Conservation (phyloP, 2,797 vertebrate species). For the Furcifer pardalis region DNA sequence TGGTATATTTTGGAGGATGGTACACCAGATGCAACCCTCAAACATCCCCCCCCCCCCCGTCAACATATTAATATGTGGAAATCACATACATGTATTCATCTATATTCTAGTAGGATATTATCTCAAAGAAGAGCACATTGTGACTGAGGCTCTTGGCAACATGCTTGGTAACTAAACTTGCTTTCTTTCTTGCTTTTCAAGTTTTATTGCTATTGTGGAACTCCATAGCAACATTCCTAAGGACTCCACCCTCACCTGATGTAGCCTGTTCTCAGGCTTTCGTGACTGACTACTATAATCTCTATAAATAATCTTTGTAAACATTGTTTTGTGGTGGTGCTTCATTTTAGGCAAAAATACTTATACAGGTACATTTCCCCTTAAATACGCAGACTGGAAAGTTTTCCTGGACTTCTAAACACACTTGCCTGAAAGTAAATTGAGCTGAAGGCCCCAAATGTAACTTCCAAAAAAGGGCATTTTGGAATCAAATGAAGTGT, state of each 20-base stretch:
- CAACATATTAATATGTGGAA: not conserved
- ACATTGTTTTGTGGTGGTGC: slow-evolving; percentile 6
- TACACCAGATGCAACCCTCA: no score
- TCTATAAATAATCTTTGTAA: slow-evolving; percentile 16
- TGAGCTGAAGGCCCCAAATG: not conserved
- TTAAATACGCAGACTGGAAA: not conserved
- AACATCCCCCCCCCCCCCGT: no score
- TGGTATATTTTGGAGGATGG: no score
- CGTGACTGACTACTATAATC: not conserved
- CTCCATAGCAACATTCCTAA: not conserved
- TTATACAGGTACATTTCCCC: no score
- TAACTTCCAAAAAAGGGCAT: not conserved
- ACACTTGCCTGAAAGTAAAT: not conserved
- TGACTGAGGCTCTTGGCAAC: not conserved
- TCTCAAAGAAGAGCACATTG: not conserved
- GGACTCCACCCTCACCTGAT: not conserved
- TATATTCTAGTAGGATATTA: not conserved
- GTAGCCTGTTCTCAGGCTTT: not conserved
- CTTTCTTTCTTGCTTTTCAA: slow-evolving; percentile 29
- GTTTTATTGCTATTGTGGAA: not conserved
- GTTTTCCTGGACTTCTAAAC: not conserved
- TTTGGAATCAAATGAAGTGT: not conserved
- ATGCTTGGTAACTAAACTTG: not conserved
- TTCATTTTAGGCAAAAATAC: slow-evolving; percentile 1
- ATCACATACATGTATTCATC: not conserved